Percentiles rank a stretch among this genome's conserved stretches.
Evolutionary conservation across 1,140 invertebrate species (phyloP).

Genomic region (Halesus radiatus): DNA sequence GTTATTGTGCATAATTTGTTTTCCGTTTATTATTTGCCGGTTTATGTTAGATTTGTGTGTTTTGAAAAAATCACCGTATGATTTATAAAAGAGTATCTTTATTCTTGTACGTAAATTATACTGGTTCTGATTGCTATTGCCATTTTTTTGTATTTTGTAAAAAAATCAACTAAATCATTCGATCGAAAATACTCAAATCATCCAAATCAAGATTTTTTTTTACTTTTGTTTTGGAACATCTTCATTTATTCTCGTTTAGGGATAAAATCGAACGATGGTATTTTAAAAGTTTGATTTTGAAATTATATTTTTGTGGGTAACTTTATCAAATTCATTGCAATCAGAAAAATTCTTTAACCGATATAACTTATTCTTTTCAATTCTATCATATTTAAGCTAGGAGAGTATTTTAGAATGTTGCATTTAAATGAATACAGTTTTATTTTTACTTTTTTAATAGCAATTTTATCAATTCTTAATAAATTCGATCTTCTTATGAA

Average conservation of each 20-base stretch:
- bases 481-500: neutral
- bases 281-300: neutral
- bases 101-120: conserved; percentile 69
- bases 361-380: neutral
- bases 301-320: neutral
- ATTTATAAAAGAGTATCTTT: conserved; percentile 65
- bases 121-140: conserved; percentile 68
- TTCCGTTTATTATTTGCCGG: neutral
- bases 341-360: neutral
- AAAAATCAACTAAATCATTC: neutral
- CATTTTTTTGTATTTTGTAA: conserved; percentile 20
- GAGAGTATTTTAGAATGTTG: conserved; percentile 21
- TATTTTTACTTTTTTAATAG: too few species aligned
- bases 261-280: neutral
- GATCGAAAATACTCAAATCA: neutral
- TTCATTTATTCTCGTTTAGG: neutral
- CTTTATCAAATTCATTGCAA: neutral
- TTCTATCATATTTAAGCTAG: neutral
- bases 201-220: neutral
- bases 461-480: neutral
- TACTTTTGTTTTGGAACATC: neutral
- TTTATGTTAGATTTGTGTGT: neutral
- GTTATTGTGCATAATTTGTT: too few species aligned
- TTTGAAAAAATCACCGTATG: conserved; percentile 69
- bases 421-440: too few species aligned